Conservation (phyloP, 37 sponge, comb jelly and placozoan species). For the Oopsacas minuta region DNA sequence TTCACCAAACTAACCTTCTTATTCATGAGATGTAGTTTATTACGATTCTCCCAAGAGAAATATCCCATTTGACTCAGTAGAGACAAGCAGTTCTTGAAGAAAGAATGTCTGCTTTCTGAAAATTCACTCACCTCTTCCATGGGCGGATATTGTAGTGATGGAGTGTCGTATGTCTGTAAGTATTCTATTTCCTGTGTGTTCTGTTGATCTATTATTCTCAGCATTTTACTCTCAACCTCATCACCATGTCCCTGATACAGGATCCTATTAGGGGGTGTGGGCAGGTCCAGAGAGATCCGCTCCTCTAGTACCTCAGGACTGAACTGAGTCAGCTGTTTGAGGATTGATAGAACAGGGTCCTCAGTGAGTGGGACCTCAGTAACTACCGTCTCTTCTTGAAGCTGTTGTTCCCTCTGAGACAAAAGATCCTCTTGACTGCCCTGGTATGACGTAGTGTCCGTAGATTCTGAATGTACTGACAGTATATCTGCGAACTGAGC, state of each 20-base stretch:
- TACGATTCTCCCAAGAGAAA: slow-evolving; percentile 48
- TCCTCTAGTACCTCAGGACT: neutral
- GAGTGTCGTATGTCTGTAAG: neutral
- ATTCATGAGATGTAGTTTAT: slow-evolving; percentile 51
- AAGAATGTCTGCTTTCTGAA: neutral
- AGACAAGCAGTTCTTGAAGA: slow-evolving; percentile 34
- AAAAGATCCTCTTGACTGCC: neutral
- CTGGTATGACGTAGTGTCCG: slow-evolving; percentile 10
- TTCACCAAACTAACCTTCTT: slow-evolving; percentile 61
- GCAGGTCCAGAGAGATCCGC: neutral
- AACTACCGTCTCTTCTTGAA: neutral
- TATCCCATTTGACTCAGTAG: slow-evolving; percentile 57
- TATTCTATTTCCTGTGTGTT: neutral
- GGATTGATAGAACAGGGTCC: neutral
- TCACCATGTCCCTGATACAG: neutral
- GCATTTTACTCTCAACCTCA: neutral
- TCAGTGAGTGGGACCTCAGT: neutral
- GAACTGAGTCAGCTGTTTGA: neutral
- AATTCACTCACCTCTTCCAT: neutral
- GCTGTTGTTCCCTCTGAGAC: neutral
- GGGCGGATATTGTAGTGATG: neutral
- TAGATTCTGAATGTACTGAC: neutral
- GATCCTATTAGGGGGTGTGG: neutral
- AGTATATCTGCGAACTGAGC: neutral
- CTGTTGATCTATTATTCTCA: neutral